Conservation (phyloP, 2,113 vertebrate species). For the Seriola aureovittata region DNA sequence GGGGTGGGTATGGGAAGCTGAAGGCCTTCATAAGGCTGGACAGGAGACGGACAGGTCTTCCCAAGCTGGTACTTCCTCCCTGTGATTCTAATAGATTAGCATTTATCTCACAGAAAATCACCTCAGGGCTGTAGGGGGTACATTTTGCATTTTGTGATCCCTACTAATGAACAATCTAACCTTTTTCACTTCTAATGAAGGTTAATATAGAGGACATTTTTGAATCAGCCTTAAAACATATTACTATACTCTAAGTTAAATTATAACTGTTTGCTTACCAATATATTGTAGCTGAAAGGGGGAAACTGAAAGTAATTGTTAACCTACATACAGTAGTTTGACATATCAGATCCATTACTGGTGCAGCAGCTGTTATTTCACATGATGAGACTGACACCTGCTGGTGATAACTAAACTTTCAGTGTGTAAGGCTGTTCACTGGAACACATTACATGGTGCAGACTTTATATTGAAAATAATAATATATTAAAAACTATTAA, state of each 20-base stretch:
- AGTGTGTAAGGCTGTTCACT: background rate
- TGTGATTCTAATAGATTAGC: background rate
- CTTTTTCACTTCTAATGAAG: background rate
- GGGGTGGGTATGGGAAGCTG: conserved; percentile 66
- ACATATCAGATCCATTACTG: background rate
- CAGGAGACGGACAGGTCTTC: conserved; percentile 7
- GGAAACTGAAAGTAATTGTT: background rate
- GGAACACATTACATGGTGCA: background rate
- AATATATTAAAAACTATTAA: too few relatives aligned
- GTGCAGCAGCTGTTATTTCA: conserved; percentile 56
- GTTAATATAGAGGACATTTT: background rate
- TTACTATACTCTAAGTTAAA: background rate
- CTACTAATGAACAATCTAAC: background rate
- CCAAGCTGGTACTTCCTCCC: background rate
- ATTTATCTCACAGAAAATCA: conserved; percentile 6
- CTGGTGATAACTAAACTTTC: conserved; percentile 61
- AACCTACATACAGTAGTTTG: background rate
- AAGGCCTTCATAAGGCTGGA: conserved; percentile 74
- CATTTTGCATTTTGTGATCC: background rate
- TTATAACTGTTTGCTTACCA: background rate
- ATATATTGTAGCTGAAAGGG: background rate
- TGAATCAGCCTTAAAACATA: background rate
- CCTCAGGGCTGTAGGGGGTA: background rate
- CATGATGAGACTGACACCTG: conserved; percentile 85
- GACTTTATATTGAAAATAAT: background rate